Percentiles rank a stretch among this genome's conserved stretches.
phyloP scores from a whole-genome alignment of 2,113 vertebrate genomes.

The Mungos mungo region DNA sequence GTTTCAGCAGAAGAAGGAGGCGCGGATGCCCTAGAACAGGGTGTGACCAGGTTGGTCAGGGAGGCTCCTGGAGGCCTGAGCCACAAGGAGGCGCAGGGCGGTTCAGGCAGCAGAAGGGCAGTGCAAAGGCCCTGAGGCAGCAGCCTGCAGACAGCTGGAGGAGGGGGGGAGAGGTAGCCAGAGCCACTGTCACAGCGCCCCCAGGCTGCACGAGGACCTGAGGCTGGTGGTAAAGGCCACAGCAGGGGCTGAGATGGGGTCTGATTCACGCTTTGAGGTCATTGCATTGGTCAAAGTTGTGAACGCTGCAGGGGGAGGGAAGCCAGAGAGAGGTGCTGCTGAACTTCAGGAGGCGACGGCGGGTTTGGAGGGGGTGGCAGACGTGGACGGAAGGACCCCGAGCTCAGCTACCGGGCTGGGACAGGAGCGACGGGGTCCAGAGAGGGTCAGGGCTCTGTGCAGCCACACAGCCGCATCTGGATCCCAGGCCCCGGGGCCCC shows the following conservation, averaged over 20 bases:
- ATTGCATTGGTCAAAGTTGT: no score
- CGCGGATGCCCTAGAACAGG: background rate
- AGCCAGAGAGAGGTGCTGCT: background rate
- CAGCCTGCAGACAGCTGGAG: fast-evolving
- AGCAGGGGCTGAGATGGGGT: background rate
- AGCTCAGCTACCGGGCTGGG: background rate
- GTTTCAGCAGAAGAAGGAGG: background rate
- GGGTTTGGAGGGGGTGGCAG: no score
- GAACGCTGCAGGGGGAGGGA: no score
- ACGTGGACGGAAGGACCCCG: background rate
- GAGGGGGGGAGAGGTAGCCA: fast-evolving
- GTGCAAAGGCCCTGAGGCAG: background rate
- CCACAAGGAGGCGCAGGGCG: background rate
- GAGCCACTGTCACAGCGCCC: background rate
- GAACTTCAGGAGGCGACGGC: background rate
- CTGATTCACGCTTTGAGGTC: background rate
- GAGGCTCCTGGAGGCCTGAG: background rate
- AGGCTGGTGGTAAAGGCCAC: background rate
- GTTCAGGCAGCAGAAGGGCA: background rate
- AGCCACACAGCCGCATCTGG: fast-evolving
- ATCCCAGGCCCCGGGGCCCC: background rate
- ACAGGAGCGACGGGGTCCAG: background rate
- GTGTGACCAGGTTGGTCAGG: background rate
- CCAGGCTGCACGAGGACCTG: background rate
- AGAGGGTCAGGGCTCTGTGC: fast-evolving